These are phyloP conservation scores for Crocuta crocuta DNA, from an alignment of 2,113 vertebrate species.

Conservation along the genomic window DNA sequence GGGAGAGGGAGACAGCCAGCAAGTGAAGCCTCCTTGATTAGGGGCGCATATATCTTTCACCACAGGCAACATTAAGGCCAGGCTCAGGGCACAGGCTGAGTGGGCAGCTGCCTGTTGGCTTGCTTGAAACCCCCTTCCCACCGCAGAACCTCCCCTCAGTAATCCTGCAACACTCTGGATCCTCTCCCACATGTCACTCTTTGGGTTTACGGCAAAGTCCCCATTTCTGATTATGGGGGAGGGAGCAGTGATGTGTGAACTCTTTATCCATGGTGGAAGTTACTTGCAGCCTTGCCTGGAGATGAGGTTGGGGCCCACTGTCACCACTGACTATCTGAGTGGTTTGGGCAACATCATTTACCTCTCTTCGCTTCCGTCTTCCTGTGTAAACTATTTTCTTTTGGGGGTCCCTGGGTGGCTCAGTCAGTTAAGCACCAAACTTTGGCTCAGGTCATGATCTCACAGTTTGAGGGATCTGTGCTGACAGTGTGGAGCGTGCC, in stretches of 20 bases:
- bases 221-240: background rate
- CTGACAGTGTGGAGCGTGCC: too few species aligned
- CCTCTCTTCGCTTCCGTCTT: background rate
- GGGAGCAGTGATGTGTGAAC: background rate
- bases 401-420: background rate
- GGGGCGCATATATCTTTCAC: slow-evolving; percentile 34
- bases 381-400: background rate
- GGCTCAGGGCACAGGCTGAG: background rate
- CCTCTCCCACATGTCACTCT: slow-evolving; percentile 15
- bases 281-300: background rate
- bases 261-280: background rate
- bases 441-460: too few species aligned
- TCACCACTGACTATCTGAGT: background rate
- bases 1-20: background rate
- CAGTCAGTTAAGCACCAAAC: too few species aligned
- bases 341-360: background rate
- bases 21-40: slow-evolving; percentile 49
- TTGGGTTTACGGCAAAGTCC: background rate
- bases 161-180: background rate
- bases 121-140: background rate
- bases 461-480: too few species aligned
- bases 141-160: background rate
- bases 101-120: background rate
- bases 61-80: background rate
- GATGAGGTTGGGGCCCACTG: background rate